A percentile compares a stretch with the other conserved stretches of the same genome.
phyloP scores from a whole-genome alignment of 2,113 vertebrate species.

The Rostratula benghalensis region DNA sequence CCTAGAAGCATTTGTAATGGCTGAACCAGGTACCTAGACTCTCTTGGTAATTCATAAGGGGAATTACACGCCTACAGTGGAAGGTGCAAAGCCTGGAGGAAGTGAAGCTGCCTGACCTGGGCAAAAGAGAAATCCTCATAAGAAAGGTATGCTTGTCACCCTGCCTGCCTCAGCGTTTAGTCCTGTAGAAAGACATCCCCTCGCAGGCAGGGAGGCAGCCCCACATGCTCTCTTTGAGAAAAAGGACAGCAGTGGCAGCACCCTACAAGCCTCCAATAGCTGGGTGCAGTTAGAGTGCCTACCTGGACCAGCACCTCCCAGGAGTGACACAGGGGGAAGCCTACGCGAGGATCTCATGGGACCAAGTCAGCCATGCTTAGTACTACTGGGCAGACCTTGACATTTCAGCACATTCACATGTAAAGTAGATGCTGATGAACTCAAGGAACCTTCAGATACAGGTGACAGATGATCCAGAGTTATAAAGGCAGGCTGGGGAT shows the following conservation, averaged over 20 bases:
- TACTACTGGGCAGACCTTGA: not conserved
- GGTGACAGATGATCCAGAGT: not conserved
- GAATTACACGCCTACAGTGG: not conserved
- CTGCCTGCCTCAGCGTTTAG: not conserved
- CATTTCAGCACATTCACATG: not conserved
- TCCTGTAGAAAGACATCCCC: not conserved
- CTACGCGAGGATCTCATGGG: not conserved
- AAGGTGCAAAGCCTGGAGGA: not conserved
- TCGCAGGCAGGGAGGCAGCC: not conserved
- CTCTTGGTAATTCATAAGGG: not conserved
- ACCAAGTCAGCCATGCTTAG: not conserved
- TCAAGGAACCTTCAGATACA: not conserved
- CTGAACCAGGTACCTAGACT: not conserved
- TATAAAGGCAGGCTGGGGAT: not conserved
- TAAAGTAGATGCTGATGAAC: not conserved
- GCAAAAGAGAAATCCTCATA: not conserved
- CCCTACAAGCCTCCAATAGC: not conserved
- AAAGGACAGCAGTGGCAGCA: not conserved
- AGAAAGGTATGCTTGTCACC: not conserved
- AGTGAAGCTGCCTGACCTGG: not conserved
- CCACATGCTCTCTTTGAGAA: not conserved
- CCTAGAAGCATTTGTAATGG: not conserved
- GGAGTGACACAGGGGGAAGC: not conserved
- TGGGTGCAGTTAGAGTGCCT: not conserved
- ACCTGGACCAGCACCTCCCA: not conserved